phyloP scores from a whole-genome alignment of 2,888 invertebrate genomes.

The Cybosia mesomella region DNA sequence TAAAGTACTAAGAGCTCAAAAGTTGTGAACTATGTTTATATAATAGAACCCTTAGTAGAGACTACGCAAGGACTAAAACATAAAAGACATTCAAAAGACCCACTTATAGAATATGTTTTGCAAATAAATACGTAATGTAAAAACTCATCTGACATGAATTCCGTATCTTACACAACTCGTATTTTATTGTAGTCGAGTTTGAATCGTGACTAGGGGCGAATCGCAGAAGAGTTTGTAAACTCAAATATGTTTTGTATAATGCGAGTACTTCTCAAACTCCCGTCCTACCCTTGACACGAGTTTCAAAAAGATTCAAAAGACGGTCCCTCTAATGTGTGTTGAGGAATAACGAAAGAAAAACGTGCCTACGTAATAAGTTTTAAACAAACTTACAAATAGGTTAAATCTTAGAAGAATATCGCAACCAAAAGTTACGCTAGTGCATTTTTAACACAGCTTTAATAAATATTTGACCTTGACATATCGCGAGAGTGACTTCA shows the following conservation, averaged over 20 bases:
- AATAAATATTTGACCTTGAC: neutral
- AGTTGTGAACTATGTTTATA: neutral
- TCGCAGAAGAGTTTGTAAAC: constrained; percentile 31
- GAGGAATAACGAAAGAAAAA: constrained; percentile 20
- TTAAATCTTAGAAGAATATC: neutral
- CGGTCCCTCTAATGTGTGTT: constrained; percentile 12
- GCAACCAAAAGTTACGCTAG: constrained; percentile 1
- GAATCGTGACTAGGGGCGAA: constrained; percentile 29
- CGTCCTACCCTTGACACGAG: constrained; percentile 23
- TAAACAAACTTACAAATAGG: constrained; percentile 3
- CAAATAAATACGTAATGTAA: neutral
- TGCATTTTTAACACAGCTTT: neutral
- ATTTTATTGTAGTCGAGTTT: constrained; percentile 38
- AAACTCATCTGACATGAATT: constrained; percentile 11
- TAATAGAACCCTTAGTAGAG: neutral
- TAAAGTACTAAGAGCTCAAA: neutral
- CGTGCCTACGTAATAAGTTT: constrained; percentile 8
- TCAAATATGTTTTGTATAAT: constrained; percentile 46
- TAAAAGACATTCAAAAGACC: neutral
- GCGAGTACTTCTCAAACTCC: constrained; percentile 34
- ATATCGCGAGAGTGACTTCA: neutral
- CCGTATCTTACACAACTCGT: constrained; percentile 20
- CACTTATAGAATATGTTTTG: neutral
- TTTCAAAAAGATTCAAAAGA: constrained; percentile 29
- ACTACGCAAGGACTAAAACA: neutral